A percentile compares a stretch with the other conserved stretches of the same genome.
These are phyloP conservation scores for Platorchestia sp. DNA, from an alignment of 1,140 invertebrate species.

Conservation along the genomic window DNA sequence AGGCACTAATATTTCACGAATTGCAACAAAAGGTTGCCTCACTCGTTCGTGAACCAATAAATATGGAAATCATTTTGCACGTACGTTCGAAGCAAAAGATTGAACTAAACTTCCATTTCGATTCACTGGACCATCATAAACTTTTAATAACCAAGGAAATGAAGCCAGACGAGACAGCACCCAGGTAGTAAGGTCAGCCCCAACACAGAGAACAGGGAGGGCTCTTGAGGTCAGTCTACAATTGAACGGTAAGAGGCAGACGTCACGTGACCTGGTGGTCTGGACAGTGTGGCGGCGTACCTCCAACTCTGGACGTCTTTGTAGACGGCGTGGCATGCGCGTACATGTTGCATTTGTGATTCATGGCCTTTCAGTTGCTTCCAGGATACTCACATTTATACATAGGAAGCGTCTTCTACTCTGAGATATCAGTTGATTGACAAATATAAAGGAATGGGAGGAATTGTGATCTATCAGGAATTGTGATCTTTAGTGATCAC, in stretches of 20 bases:
- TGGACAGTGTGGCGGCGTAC: slow-evolving; percentile 16
- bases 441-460: too few relatives aligned
- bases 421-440: too few relatives aligned
- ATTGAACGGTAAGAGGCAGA: not conserved
- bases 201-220: not conserved
- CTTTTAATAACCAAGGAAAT: not conserved
- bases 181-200: not conserved
- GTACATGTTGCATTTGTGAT: not conserved
- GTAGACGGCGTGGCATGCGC: not conserved
- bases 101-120: not conserved
- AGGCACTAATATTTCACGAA: not conserved
- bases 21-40: not conserved
- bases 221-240: not conserved
- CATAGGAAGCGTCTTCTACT: too few relatives aligned
- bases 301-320: not conserved
- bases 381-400: not conserved
- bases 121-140: not conserved
- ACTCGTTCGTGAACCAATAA: not conserved
- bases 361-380: not conserved
- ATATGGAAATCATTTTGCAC: not conserved
- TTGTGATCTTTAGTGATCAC: not conserved
- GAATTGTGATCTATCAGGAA: too few relatives aligned
- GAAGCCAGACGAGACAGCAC: not conserved
- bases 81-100: not conserved
- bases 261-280: not conserved